Evolutionary conservation across 2,888 invertebrate genomes (phyloP).

Genomic region (Bugulina stolonifera): DNA sequence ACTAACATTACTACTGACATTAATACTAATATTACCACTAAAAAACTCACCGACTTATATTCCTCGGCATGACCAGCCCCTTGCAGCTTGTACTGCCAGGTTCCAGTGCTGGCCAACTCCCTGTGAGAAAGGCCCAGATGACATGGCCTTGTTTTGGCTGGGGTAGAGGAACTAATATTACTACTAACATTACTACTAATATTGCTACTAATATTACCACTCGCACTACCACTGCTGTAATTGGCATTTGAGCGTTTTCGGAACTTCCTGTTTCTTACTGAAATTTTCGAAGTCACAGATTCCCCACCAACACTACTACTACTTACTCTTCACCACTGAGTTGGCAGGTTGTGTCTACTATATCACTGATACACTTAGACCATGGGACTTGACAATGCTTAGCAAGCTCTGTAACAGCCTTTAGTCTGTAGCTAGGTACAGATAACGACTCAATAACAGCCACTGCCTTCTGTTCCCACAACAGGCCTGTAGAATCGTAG

Average conservation of each 20-base stretch:
- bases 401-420: constrained; percentile 3
- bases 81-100: too few relatives aligned
- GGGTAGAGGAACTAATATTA: too few relatives aligned
- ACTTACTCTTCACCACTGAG: constrained; percentile 7
- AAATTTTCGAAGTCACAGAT: too few relatives aligned
- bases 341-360: background rate
- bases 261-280: too few relatives aligned
- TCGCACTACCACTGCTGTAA: background rate
- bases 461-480: constrained; percentile 23
- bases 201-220: background rate
- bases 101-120: too few relatives aligned
- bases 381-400: constrained; percentile 6
- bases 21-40: background rate
- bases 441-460: background rate
- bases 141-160: too few relatives aligned
- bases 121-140: too few relatives aligned
- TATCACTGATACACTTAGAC: constrained; percentile 10
- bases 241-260: too few relatives aligned
- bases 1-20: background rate
- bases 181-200: background rate
- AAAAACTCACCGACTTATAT: too few relatives aligned
- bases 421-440: background rate
- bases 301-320: too few relatives aligned
- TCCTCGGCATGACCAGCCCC: too few relatives aligned
- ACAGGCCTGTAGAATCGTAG: background rate